phyloP scores from a whole-genome alignment of 2,888 invertebrate species.

The Limnephilus marmoratus region DNA sequence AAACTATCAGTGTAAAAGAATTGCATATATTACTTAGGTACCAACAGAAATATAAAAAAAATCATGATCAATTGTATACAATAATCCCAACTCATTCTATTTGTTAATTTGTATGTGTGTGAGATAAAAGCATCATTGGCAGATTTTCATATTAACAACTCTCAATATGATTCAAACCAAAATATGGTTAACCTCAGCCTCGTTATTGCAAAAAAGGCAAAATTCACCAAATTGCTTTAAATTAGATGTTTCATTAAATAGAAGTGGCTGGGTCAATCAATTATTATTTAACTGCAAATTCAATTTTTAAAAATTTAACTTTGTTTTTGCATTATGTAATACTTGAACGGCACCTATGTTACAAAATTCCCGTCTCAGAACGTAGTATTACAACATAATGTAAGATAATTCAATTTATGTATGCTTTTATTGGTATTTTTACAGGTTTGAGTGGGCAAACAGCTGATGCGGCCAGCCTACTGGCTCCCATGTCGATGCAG shows the following conservation, averaged over 20 bases:
- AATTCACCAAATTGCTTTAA: too few species aligned
- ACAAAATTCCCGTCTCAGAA: background rate
- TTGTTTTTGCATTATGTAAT: too few species aligned
- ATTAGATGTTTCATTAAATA: too few species aligned
- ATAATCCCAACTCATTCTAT: background rate
- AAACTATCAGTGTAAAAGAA: background rate
- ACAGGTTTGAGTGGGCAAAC: constrained; percentile 74
- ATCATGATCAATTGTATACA: background rate
- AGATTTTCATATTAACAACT: background rate
- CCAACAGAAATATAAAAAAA: background rate
- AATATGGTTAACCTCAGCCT: background rate
- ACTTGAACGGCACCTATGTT: background rate
- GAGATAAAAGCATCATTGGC: background rate
- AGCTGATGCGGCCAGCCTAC: constrained; percentile 74
- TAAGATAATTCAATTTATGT: constrained; percentile 39
- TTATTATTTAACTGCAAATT: too few species aligned
- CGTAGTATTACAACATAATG: background rate
- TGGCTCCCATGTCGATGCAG: constrained; percentile 92
- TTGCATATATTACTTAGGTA: background rate
- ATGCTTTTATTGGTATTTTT: constrained; percentile 67
- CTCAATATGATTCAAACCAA: background rate
- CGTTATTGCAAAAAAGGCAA: too few species aligned
- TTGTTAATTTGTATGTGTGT: background rate
- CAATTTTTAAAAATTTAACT: too few species aligned
- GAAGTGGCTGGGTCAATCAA: too few species aligned